These are phyloP conservation scores for Lutraria lutraria DNA, from an alignment of 2,888 invertebrate genomes.

Conservation along the genomic window DNA sequence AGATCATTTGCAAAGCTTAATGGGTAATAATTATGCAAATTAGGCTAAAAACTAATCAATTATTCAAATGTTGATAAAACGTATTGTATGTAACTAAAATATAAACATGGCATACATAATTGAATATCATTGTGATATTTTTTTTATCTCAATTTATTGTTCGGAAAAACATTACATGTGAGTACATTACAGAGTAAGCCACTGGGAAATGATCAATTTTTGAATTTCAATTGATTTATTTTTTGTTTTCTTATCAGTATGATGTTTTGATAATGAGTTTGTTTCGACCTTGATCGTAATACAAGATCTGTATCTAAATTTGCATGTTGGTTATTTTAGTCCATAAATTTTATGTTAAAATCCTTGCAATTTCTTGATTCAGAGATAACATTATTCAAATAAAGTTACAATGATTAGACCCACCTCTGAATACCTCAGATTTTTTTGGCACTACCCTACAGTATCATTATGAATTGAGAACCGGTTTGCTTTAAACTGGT, in stretches of 20 bases:
- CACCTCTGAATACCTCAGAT: too few species aligned
- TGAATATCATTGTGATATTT: background rate
- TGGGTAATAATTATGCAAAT: constrained; percentile 61
- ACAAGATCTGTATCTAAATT: background rate
- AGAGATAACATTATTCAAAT: too few species aligned
- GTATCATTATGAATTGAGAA: too few species aligned
- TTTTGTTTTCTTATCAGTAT: background rate
- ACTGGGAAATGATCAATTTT: background rate
- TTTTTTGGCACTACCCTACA: too few species aligned
- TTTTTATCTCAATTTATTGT: constrained; percentile 15
- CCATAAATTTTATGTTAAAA: background rate
- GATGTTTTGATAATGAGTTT: background rate
- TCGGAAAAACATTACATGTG: background rate
- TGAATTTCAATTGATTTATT: constrained; percentile 4
- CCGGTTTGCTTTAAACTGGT: too few species aligned
- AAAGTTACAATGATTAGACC: too few species aligned
- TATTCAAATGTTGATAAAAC: constrained; percentile 47
- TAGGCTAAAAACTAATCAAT: constrained; percentile 47
- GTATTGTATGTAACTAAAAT: constrained; percentile 17
- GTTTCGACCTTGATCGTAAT: background rate
- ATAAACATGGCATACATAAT: constrained; percentile 23
- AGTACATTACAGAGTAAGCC: background rate
- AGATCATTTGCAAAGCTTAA: constrained; percentile 37
- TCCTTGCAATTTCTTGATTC: too few species aligned
- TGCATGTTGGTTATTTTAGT: background rate